These are phyloP conservation scores for Hemiscyllium ocellatum DNA, from an alignment of 2,113 vertebrate species.

Conservation along the genomic window DNA sequence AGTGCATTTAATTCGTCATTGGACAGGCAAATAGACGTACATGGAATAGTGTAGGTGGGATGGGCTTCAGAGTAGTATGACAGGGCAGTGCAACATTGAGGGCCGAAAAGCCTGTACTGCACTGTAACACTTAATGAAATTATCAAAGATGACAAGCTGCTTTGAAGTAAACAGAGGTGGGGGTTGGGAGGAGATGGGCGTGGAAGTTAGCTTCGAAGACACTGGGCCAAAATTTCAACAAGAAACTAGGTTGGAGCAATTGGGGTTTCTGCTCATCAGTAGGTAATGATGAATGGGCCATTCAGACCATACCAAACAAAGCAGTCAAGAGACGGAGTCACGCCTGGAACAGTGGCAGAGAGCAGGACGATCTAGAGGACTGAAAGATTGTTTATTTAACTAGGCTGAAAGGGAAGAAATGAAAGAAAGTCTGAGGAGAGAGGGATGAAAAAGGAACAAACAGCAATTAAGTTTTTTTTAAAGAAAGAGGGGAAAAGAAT, in stretches of 20 bases:
- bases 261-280: background rate
- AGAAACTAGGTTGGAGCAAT: background rate
- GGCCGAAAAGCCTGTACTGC: no score
- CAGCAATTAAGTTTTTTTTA: background rate
- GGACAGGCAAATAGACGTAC: no score
- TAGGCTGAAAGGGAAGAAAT: background rate
- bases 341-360: background rate
- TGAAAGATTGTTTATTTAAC: background rate
- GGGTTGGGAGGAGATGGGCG: background rate
- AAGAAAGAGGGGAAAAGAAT: background rate
- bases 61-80: no score
- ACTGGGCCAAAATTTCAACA: no score
- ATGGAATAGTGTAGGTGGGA: no score
- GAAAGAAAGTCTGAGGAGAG: background rate
- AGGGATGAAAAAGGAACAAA: background rate
- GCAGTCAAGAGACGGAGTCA: no score
- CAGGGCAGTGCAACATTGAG: no score
- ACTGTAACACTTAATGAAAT: no score
- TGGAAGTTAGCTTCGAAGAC: background rate
- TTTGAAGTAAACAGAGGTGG: no score
- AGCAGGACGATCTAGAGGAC: background rate
- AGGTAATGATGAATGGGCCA: background rate
- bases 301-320: background rate
- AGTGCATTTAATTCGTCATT: no score
- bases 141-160: no score